Evolutionary conservation across 2,888 invertebrate genomes (phyloP).

Genomic region (Thera britannica): DNA sequence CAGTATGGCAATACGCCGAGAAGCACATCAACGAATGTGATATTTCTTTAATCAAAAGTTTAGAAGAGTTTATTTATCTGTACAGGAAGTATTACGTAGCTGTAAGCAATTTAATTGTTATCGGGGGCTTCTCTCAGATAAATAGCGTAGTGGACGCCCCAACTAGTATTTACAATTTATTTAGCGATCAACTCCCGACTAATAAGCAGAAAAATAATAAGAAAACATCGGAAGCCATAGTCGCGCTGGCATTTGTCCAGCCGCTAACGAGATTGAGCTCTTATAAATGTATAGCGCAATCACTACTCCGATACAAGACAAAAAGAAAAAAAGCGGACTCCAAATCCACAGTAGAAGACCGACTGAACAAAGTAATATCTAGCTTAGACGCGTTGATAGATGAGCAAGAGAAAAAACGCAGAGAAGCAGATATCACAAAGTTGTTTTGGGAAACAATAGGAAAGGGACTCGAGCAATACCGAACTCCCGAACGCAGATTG

Average conservation of each 20-base stretch:
- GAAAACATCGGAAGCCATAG: slow-evolving; percentile 84
- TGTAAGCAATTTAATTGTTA: slow-evolving; percentile 89
- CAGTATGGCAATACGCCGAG: slow-evolving; percentile 88
- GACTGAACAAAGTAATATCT: slow-evolving; percentile 83
- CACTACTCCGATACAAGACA: slow-evolving; percentile 77
- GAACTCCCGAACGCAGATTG: slow-evolving; percentile 88
- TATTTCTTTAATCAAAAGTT: slow-evolving; percentile 87
- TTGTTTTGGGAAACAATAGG: slow-evolving; percentile 90
- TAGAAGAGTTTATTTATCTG: slow-evolving; percentile 89
- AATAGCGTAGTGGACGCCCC: slow-evolving; percentile 86
- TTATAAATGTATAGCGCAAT: slow-evolving; percentile 86
- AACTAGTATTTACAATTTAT: slow-evolving; percentile 81
- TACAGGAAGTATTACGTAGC: slow-evolving; percentile 89
- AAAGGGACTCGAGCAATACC: slow-evolving; percentile 86
- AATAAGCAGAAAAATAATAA: slow-evolving; percentile 83
- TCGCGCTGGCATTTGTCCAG: slow-evolving; percentile 85
- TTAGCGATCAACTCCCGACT: slow-evolving; percentile 83
- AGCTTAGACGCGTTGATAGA: slow-evolving; percentile 87
- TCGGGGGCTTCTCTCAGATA: slow-evolving; percentile 88
- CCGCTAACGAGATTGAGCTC: slow-evolving; percentile 86
- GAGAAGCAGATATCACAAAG: slow-evolving; percentile 88
- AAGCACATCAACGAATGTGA: slow-evolving; percentile 87
- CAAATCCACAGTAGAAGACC: slow-evolving; percentile 79
- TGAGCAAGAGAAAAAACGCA: slow-evolving; percentile 85
- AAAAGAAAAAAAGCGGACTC: slow-evolving; percentile 69